These are phyloP conservation scores for Athripsodes cinereus DNA, from an alignment of 2,888 invertebrate genomes.

Conservation along the genomic window DNA sequence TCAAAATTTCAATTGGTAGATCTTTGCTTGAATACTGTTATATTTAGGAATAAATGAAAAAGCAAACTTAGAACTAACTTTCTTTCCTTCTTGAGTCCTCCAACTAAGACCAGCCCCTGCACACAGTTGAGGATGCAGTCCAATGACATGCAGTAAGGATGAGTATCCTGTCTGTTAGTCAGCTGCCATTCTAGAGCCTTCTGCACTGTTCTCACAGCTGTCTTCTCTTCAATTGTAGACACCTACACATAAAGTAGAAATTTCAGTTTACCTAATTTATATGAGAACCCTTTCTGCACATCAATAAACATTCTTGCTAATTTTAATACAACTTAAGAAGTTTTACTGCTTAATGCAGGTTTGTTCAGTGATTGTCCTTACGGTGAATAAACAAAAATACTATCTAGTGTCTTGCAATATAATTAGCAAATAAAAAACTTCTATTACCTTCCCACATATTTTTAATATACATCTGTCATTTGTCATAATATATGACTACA, in stretches of 20 bases:
- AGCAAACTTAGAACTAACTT: constrained; percentile 29
- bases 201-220: constrained; percentile 52
- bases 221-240: constrained; percentile 43
- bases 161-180: constrained; percentile 39
- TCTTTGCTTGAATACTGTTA: no score
- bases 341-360: no score
- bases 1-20: neutral
- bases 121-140: constrained; percentile 57
- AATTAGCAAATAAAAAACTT: no score
- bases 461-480: no score
- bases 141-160: constrained; percentile 70
- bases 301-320: neutral
- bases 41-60: no score
- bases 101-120: constrained; percentile 44
- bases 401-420: no score
- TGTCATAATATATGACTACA: no score
- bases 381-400: no score
- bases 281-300: no score
- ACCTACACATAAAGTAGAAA: constrained; percentile 28
- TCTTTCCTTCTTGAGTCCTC: constrained; percentile 36
- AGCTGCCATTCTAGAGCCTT: constrained; percentile 51
- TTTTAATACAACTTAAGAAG: no score
- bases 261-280: neutral
- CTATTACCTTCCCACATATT: no score
- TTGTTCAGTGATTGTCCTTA: no score